A percentile compares a stretch with the other conserved stretches of the same genome.
Conservation (phyloP, 2,113 vertebrate species). For the Pontoporia blainvillei region DNA sequence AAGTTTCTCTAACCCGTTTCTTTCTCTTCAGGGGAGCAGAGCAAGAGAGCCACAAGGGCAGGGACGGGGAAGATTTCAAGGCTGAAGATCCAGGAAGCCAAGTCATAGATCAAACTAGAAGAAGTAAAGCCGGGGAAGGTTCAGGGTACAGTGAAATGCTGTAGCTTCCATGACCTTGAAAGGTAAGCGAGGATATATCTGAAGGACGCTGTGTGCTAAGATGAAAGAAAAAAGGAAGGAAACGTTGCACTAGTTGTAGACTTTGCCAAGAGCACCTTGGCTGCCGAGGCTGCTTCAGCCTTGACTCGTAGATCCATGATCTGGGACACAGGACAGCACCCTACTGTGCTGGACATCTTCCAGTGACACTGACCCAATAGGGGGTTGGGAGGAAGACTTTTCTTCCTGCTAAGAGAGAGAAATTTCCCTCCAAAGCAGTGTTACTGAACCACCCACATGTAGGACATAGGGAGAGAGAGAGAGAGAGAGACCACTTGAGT, state of each 20-base stretch:
- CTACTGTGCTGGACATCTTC: neutral
- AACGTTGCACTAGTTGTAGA: neutral
- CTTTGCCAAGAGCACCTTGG: slow-evolving; percentile 13
- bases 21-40: neutral
- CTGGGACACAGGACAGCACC: neutral
- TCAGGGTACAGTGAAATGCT: neutral
- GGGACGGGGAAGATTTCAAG: neutral
- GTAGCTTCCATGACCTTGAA: neutral
- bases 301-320: neutral
- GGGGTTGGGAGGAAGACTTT: too few relatives aligned
- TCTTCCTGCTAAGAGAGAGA: slow-evolving; percentile 16
- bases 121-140: neutral
- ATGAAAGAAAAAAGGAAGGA: neutral
- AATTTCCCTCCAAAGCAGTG: neutral
- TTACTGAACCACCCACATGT: neutral
- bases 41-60: neutral
- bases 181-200: neutral
- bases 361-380: neutral
- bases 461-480: neutral
- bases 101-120: neutral
- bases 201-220: neutral
- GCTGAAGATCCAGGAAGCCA: neutral
- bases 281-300: neutral
- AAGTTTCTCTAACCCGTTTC: neutral
- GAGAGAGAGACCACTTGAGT: neutral